Percentiles rank a stretch among this genome's conserved stretches.
These are phyloP conservation scores for Myopa tessellatipennis DNA, from an alignment of 2,888 invertebrate genomes.

Conservation along the genomic window DNA sequence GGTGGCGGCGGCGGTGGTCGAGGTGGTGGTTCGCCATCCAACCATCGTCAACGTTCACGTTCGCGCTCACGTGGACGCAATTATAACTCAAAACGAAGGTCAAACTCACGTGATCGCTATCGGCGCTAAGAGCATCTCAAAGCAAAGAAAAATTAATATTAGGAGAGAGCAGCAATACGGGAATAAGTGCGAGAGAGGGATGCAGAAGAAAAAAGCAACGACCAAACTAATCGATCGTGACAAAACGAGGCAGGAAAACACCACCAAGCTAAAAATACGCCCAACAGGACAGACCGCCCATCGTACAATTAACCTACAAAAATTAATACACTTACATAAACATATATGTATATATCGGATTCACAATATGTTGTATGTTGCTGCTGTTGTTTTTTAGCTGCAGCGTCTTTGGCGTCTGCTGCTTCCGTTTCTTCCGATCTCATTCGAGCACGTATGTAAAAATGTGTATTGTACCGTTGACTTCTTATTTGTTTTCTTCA, in stretches of 20 bases:
- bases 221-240: background rate
- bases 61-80: slow-evolving; percentile 60
- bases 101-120: slow-evolving; percentile 66
- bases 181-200: background rate
- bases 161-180: background rate
- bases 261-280: background rate
- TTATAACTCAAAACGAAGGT: slow-evolving; percentile 59
- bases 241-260: background rate
- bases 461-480: slow-evolving; percentile 24
- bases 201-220: background rate
- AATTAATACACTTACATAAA: background rate
- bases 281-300: background rate
- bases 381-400: too few species aligned
- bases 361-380: too few species aligned
- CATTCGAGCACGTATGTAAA: slow-evolving; percentile 33
- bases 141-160: background rate
- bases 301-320: background rate
- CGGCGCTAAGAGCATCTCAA: slow-evolving; percentile 59
- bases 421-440: background rate
- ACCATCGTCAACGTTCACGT: slow-evolving; percentile 58
- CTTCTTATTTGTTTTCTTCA: background rate
- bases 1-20: slow-evolving; percentile 45
- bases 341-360: background rate
- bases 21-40: slow-evolving; percentile 47
- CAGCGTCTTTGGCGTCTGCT: background rate